Percentiles rank a stretch among this genome's conserved stretches.
phyloP scores from a whole-genome alignment of 2,797 vertebrate genomes.

The Cuniculus paca region DNA sequence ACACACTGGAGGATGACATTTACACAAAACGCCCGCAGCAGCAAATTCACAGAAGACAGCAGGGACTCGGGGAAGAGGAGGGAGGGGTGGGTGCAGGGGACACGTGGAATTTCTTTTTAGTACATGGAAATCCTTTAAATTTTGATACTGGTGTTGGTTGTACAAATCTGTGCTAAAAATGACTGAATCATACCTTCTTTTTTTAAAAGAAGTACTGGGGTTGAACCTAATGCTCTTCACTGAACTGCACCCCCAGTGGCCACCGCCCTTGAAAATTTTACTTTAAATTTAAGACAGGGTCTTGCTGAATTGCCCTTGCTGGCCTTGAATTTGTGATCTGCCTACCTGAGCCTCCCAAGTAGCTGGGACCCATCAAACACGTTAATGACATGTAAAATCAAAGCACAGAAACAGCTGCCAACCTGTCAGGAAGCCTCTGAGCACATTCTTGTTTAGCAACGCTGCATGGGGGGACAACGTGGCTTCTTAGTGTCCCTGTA shows the following conservation, averaged over 20 bases:
- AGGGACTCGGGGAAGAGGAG: rapidly evolving
- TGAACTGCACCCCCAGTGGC: not conserved
- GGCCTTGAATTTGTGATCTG: not conserved
- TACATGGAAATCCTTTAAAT: not conserved
- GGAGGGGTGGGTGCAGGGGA: not conserved
- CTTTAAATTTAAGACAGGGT: not conserved
- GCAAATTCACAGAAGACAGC: not conserved
- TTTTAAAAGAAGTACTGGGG: not conserved
- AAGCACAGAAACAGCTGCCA: not conserved
- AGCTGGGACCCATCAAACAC: not conserved
- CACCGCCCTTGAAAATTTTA: not conserved
- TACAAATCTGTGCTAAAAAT: not conserved
- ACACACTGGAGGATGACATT: rapidly evolving
- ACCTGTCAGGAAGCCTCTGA: not conserved
- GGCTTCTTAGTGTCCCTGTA: not conserved
- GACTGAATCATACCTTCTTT: not conserved
- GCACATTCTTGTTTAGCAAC: not conserved
- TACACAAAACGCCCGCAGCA: not conserved
- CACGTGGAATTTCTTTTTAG: not conserved
- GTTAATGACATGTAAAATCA: not conserved
- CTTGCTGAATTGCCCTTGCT: not conserved
- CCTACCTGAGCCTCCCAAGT: not conserved
- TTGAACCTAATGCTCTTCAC: not conserved
- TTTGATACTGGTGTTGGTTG: not conserved
- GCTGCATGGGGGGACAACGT: no score